Conservation (phyloP, 2,888 invertebrate genomes). For the Eristalis intricaria region DNA sequence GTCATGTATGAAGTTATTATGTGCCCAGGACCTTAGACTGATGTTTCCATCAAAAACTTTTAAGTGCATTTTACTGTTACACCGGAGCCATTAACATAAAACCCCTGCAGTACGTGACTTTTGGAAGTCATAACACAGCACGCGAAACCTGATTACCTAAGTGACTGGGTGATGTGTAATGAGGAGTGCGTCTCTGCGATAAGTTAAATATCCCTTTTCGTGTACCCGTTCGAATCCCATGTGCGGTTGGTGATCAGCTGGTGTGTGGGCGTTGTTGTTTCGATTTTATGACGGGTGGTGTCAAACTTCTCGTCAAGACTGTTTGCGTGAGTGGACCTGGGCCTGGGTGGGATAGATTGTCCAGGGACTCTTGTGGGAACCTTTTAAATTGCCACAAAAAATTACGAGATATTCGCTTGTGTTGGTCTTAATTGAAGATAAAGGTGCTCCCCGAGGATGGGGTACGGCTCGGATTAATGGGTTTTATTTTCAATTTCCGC, state of each 20-base stretch:
- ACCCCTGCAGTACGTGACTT: background rate
- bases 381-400: constrained; percentile 46
- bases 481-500: background rate
- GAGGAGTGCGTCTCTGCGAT: background rate
- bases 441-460: background rate
- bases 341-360: background rate
- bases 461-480: background rate
- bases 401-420: constrained; percentile 11
- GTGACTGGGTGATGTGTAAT: background rate
- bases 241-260: background rate
- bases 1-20: background rate
- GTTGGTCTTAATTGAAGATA: constrained; percentile 30
- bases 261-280: background rate
- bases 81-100: background rate
- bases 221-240: background rate
- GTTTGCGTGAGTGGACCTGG: background rate
- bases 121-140: background rate
- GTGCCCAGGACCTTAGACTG: background rate
- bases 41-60: background rate
- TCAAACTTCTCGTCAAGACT: background rate
- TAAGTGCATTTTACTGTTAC: background rate
- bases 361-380: constrained; percentile 11
- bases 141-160: background rate
- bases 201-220: background rate
- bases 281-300: background rate